Conservation (phyloP, 2,797 vertebrate genomes). For the Sebastes umbrosus region DNA sequence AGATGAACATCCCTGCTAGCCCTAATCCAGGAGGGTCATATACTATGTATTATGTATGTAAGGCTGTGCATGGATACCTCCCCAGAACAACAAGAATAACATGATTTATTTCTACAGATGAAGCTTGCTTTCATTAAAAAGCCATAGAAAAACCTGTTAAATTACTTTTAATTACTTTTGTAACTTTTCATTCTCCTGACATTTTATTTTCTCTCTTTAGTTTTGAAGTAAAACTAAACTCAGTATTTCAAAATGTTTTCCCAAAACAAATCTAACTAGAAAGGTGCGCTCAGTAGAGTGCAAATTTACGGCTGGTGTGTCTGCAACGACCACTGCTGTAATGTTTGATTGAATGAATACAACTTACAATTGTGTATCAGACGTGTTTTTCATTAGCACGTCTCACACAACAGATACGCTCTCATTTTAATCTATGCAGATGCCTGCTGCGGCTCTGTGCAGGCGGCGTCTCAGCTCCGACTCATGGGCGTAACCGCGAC, state of each 20-base stretch:
- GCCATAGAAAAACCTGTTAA: background rate
- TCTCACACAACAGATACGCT: no score
- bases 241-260: background rate
- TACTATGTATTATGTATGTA: background rate
- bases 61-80: background rate
- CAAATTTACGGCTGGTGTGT: no score
- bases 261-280: background rate
- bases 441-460: no score
- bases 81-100: background rate
- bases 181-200: background rate
- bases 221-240: background rate
- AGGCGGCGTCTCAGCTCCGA: no score
- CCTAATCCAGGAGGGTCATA: background rate
- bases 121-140: background rate
- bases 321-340: no score
- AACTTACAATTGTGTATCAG: no score
- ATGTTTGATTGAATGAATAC: no score
- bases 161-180: background rate
- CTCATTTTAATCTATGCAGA: no score
- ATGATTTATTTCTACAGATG: background rate
- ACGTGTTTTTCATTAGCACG: no score
- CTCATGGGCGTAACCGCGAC: no score
- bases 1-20: background rate
- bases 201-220: background rate
- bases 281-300: no score